Conservation (phyloP, 2,113 vertebrate genomes). For the Ornithorhynchus anatinus region DNA sequence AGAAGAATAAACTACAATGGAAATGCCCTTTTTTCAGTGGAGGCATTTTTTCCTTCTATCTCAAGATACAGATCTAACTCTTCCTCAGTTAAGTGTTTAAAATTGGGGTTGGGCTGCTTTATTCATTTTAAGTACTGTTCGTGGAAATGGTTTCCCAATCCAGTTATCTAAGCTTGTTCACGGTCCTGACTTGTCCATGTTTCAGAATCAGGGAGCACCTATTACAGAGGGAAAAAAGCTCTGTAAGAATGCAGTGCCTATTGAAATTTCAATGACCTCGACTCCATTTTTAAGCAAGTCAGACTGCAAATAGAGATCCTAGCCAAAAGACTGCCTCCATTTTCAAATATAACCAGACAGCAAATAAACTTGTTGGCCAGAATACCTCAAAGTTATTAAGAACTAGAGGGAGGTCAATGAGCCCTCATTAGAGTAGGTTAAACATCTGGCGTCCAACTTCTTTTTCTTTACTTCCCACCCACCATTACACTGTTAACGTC, state of each 20-base stretch:
- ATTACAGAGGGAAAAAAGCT: too few relatives aligned
- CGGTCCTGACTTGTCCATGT: constrained; percentile 9
- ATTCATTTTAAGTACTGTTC: neutral
- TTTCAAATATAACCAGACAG: too few relatives aligned
- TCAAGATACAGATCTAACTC: too few relatives aligned
- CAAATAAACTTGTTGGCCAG: constrained; percentile 25
- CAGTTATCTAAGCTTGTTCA: neutral
- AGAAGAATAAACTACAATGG: too few relatives aligned
- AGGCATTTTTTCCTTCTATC: too few relatives aligned
- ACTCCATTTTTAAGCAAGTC: neutral
- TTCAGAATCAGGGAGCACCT: neutral
- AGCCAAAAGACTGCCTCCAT: constrained; percentile 9
- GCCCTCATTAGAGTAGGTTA: neutral
- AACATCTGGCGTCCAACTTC: neutral
- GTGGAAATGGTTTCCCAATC: constrained; percentile 17
- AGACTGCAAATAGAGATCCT: constrained; percentile 18
- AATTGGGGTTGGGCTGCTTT: too few relatives aligned
- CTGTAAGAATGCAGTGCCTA: constrained; percentile 13
- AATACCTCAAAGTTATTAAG: constrained; percentile 9
- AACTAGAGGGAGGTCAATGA: neutral
- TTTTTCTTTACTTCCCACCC: too few relatives aligned
- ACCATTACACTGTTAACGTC: too few relatives aligned
- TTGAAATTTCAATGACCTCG: neutral
- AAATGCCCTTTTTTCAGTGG: too few relatives aligned
- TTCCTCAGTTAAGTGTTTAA: too few relatives aligned